Conservation (phyloP, 2,888 invertebrate genomes). For the Heteromyza rotundicornis region DNA sequence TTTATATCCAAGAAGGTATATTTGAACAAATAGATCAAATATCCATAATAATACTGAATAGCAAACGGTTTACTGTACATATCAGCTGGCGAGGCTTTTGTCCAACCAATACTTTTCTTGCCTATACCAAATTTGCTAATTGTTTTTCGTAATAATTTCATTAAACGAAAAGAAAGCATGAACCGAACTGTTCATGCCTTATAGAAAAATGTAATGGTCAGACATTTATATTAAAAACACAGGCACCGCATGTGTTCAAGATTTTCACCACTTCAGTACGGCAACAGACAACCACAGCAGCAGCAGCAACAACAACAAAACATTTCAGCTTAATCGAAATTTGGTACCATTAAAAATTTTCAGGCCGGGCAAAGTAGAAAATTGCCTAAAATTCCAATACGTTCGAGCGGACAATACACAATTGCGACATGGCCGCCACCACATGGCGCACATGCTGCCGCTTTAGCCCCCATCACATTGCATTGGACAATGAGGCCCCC, state of each 20-base stretch:
- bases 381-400: constrained; percentile 18
- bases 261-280: neutral
- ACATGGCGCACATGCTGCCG: constrained; percentile 17
- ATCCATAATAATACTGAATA: no score
- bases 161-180: no score
- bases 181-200: no score
- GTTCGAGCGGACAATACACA: constrained; percentile 12
- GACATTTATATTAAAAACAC: neutral
- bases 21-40: no score
- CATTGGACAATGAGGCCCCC: constrained; percentile 18
- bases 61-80: no score
- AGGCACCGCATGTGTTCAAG: neutral
- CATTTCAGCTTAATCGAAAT: neutral
- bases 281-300: neutral
- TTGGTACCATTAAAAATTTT: neutral
- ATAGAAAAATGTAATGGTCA: no score
- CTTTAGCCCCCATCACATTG: constrained; percentile 6
- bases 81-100: no score
- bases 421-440: constrained; percentile 17
- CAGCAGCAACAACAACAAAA: no score
- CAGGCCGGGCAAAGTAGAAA: constrained; percentile 2
- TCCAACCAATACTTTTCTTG: no score
- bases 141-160: no score
- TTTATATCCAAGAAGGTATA: no score
- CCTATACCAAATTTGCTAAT: no score